A percentile compares a stretch with the other conserved stretches of the same genome.
Evolutionary conservation across 2,797 vertebrate species (phyloP).

Genomic region (Simalia tracyae): DNA sequence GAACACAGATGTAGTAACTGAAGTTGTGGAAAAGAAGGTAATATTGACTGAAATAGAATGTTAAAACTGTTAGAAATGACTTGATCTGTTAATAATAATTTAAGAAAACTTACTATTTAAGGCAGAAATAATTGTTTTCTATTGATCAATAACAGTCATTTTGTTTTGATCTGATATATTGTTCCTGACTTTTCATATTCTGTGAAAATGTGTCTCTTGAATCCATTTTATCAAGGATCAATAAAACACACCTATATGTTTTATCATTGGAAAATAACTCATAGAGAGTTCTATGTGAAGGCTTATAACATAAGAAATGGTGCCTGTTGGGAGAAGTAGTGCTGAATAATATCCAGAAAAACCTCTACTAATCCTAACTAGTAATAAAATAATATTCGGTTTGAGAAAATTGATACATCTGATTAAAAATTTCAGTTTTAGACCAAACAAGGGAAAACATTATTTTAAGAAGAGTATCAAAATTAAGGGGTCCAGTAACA

Average conservation of each 20-base stretch:
- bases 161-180: not conserved
- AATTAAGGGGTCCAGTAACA: not conserved
- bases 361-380: not conserved
- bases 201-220: not conserved
- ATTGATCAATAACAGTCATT: not conserved
- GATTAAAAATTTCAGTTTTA: not conserved
- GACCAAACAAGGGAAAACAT: not conserved
- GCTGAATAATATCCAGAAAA: not conserved
- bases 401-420: not conserved
- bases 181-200: not conserved
- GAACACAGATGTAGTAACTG: constrained; percentile 59
- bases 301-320: not conserved
- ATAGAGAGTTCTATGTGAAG: not conserved
- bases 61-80: not conserved
- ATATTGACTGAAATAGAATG: not conserved
- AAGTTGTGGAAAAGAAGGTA: constrained; percentile 73
- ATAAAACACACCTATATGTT: not conserved
- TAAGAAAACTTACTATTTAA: not conserved
- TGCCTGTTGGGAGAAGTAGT: not conserved
- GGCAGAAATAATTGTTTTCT: not conserved
- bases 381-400: not conserved
- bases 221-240: not conserved
- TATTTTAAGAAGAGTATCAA: not conserved
- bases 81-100: not conserved
- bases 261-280: not conserved